Percentiles rank a stretch among this genome's conserved stretches.
Conservation (phyloP, 2,113 vertebrate species). For the Burhinus bistriatus region DNA sequence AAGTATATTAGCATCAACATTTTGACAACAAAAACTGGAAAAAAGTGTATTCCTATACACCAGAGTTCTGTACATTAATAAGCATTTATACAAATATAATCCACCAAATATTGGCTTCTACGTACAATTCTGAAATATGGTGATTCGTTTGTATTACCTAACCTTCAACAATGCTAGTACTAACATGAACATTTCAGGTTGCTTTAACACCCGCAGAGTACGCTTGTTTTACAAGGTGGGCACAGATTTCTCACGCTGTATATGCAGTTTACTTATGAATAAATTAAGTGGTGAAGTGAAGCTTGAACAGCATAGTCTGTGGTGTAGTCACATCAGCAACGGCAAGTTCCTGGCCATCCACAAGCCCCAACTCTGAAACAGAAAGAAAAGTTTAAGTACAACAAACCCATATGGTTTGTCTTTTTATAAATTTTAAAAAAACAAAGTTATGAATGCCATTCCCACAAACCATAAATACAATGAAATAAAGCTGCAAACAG, state of each 20-base stretch:
- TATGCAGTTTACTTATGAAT: slow-evolving; percentile 18
- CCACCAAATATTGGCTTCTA: slow-evolving; percentile 74
- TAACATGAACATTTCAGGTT: slow-evolving; percentile 52
- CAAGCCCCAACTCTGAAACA: slow-evolving; percentile 86
- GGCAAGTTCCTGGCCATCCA: slow-evolving; percentile 90
- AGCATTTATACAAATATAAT: slow-evolving; percentile 68
- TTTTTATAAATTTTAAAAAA: neutral
- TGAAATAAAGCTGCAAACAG: neutral
- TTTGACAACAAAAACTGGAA: slow-evolving; percentile 11
- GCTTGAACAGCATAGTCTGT: slow-evolving; percentile 93
- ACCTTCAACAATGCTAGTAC: slow-evolving; percentile 56
- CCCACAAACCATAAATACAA: neutral
- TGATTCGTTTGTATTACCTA: slow-evolving; percentile 53
- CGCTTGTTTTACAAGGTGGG: slow-evolving; percentile 12
- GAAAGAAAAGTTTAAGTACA: slow-evolving; percentile 19
- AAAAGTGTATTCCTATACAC: slow-evolving; percentile 28
- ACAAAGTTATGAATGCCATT: neutral
- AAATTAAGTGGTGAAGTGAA: slow-evolving; percentile 86
- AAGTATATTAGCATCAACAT: neutral
- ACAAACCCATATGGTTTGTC: neutral
- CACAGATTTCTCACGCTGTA: neutral
- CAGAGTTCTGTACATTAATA: slow-evolving; percentile 53
- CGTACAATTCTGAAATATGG: slow-evolving; percentile 56
- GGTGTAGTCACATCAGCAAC: slow-evolving; percentile 93
- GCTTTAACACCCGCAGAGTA: slow-evolving; percentile 38